Evolutionary conservation across 2,888 invertebrate species (phyloP).

Genomic region (Nymphalis c-album): DNA sequence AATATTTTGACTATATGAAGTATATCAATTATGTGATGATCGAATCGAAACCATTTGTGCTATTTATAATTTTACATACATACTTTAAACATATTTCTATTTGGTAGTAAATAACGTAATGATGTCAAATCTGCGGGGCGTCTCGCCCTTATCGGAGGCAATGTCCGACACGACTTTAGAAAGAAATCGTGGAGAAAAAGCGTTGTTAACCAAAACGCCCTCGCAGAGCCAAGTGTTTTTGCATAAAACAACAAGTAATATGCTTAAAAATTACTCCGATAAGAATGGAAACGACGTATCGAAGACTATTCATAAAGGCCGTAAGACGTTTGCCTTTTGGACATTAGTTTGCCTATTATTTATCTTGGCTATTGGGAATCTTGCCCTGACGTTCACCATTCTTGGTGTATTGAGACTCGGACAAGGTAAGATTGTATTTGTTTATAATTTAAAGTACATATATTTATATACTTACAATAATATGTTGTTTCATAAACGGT

Average conservation of each 20-base stretch:
- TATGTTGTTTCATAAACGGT: background rate
- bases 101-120: conserved; percentile 37
- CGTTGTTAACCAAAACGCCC: conserved; percentile 65
- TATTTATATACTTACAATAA: conserved; percentile 9
- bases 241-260: conserved; percentile 50
- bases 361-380: conserved; percentile 88
- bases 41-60: conserved; percentile 44
- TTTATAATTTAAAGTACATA: background rate
- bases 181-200: conserved; percentile 69
- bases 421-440: conserved; percentile 65
- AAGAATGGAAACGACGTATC: conserved; percentile 74
- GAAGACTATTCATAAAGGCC: conserved; percentile 66
- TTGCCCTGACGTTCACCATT: conserved; percentile 89
- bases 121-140: conserved; percentile 56
- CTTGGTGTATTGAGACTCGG: conserved; percentile 90
- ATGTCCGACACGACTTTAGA: conserved; percentile 69
- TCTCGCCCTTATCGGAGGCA: conserved; percentile 69
- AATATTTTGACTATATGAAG: conserved; percentile 66
- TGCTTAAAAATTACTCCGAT: conserved; percentile 68
- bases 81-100: conserved; percentile 19
- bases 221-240: conserved; percentile 58
- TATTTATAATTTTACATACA: conserved; percentile 61
- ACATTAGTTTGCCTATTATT: conserved; percentile 86
- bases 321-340: conserved; percentile 89
- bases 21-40: conserved; percentile 31